Base-by-base conservation (phyloP, 2,888 invertebrate genomes). In the Philhelius pedissequus region DNA sequence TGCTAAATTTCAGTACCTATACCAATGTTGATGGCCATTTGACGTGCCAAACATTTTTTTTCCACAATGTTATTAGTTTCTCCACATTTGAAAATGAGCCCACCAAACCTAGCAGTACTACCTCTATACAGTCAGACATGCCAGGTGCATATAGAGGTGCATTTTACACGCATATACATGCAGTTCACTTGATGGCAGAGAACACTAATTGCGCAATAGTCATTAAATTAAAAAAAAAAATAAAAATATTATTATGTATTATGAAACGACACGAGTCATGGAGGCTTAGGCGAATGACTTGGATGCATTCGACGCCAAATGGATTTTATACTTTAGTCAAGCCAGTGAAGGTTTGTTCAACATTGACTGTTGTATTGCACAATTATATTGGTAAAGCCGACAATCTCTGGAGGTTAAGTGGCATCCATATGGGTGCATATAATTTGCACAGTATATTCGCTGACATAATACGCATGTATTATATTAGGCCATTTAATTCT, bases 21-120 rank as follows among this genome's bases (percentile, higher is more conserved):
- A 13, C 35, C 20, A 27, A 56, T 45, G 74, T 64, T 75, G 79
- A 71, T 76, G 76, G 76, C 52, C 60, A 48, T 77, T 77, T 68
- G 60, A 73, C 71, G 77, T 82, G 82, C 82, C 73, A 82, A 82
- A 60, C 43, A n/a, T n/a, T n/a, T n/a, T n/a, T n/a, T 79, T 52
- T 58, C 66, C 35, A 48, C 58, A 25, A 45, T 60, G 60, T 71
- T 77, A 45, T 64, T 70, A 54, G 54, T 38, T 6, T 32, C 4
- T n/a, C 8, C 2, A 18, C 7, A 13, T 48, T 54, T 35, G 3
- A 62, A 43, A 62, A 66, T 54, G 35, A 75, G 64, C 56, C n/a
- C n/a, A 32, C n/a, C 66, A 62, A 38, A 54, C 30, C 58, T 38
- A 69, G 15, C n/a, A 40, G 2, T 1, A 1, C 4, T n/a, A n/a